Evolutionary conservation across 2,888 invertebrate species (phyloP).

Genomic region (Eutolmus rufibarbis): DNA sequence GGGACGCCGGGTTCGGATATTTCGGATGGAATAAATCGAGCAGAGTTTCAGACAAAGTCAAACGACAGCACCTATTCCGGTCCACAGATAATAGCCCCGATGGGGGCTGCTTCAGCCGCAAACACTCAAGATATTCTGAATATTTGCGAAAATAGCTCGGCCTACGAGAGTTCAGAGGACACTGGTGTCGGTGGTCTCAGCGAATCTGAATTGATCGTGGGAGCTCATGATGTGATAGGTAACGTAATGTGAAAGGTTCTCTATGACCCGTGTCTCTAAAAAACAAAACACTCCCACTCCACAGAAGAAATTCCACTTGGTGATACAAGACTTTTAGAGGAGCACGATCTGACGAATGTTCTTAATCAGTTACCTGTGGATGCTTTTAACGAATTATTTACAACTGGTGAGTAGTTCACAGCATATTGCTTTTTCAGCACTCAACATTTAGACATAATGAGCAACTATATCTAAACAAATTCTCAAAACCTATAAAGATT

Average conservation of each 20-base stretch:
- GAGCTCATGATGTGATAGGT: conserved; percentile 63
- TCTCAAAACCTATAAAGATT: not conserved
- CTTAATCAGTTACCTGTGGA: conserved; percentile 80
- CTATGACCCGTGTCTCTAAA: not conserved
- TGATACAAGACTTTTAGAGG: conserved; percentile 71
- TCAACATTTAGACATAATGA: not conserved
- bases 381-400: conserved; percentile 83
- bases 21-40: not conserved
- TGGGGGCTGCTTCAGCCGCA: conserved; percentile 40
- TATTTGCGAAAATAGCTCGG: conserved; percentile 69
- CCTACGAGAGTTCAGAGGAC: conserved; percentile 71
- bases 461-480: not conserved
- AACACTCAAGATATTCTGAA: conserved; percentile 60
- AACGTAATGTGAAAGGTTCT: conserved; percentile 45
- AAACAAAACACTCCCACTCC: conserved; percentile 24
- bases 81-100: conserved; percentile 43
- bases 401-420: conserved; percentile 67
- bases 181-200: conserved; percentile 68
- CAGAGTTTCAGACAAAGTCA: conserved; percentile 8
- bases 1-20: conserved; percentile 47
- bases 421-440: not conserved
- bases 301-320: conserved; percentile 66
- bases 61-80: not conserved
- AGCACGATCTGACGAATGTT: conserved; percentile 79
- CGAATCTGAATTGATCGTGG: conserved; percentile 67